Evolutionary conservation across 1,140 invertebrate species (phyloP).

Genomic region (Temnothorax curvispinosus): DNA sequence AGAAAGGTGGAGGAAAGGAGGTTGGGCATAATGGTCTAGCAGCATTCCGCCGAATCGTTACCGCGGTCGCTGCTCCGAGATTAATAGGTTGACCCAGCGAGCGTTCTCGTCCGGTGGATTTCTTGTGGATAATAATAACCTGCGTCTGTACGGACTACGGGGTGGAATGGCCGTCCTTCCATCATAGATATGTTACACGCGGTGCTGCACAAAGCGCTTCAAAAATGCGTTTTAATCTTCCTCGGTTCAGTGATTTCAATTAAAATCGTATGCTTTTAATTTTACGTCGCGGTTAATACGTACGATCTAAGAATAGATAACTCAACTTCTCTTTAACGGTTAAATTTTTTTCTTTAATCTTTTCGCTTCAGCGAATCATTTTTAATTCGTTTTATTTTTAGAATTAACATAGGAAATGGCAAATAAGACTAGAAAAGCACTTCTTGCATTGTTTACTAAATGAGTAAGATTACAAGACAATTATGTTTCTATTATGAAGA

Average conservation of each 20-base stretch:
- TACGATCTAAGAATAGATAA: conserved; percentile 4
- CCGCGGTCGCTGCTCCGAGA: conserved; percentile 47
- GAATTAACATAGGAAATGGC: neutral
- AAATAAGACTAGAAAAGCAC: neutral
- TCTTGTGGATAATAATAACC: conserved; percentile 56
- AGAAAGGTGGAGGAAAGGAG: neutral
- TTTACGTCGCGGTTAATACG: neutral
- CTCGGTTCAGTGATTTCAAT: conserved; percentile 36
- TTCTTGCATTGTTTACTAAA: neutral
- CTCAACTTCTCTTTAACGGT: neutral
- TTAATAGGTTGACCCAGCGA: conserved; percentile 57
- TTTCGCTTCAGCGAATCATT: neutral
- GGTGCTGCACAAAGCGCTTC: conserved; percentile 13
- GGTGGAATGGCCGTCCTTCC: conserved; percentile 9
- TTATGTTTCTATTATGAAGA: neutral
- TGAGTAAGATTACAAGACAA: neutral
- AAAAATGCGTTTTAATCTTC: conserved; percentile 36
- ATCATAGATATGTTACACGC: neutral
- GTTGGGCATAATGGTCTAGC: conserved; percentile 33
- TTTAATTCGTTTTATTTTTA: neutral
- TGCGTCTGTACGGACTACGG: neutral
- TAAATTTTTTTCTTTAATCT: neutral
- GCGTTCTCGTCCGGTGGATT: conserved; percentile 14
- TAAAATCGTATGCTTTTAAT: conserved; percentile 5
- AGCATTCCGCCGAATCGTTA: conserved; percentile 51